Evolutionary conservation across 1,140 invertebrate species (phyloP).

Genomic region (Rhopalosiphum maidis): DNA sequence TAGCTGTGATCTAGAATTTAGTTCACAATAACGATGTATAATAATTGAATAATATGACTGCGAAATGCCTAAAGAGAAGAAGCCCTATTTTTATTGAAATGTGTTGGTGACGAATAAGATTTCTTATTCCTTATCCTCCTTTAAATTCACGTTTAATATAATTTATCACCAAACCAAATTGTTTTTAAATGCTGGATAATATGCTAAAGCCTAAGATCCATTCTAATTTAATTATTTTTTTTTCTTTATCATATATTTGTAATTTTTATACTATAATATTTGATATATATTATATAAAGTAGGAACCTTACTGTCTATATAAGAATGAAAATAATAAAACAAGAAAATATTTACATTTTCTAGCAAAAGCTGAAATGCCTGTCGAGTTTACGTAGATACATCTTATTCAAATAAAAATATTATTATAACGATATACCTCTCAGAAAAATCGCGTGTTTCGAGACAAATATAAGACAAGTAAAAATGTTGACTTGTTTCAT

Average conservation of each 20-base stretch:
- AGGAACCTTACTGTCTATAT: not conserved
- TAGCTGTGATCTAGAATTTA: not conserved
- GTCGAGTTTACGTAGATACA: not conserved
- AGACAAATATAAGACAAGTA: not conserved
- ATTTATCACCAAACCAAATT: not conserved
- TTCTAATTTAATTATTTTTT: not conserved
- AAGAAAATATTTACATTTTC: not conserved
- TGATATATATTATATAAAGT: not conserved
- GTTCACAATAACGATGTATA: not conserved
- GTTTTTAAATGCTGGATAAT: not conserved
- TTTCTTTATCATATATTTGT: too few species aligned
- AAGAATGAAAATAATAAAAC: not conserved
- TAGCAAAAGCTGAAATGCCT: not conserved
- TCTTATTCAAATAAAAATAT: conserved; percentile 10
- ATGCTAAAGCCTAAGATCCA: too few species aligned
- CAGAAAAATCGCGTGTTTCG: not conserved
- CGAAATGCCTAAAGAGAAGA: not conserved
- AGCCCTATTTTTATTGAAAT: too few species aligned
- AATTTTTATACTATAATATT: too few species aligned
- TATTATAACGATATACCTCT: not conserved
- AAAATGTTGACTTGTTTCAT: not conserved
- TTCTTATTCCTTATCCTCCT: not conserved
- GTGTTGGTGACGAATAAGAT: not conserved
- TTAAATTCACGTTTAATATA: not conserved
- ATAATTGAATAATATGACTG: not conserved